A percentile compares a stretch with the other conserved stretches of the same genome.
Evolutionary conservation across 2,113 vertebrate genomes (phyloP).

Genomic region (Oenanthe melanoleuca): DNA sequence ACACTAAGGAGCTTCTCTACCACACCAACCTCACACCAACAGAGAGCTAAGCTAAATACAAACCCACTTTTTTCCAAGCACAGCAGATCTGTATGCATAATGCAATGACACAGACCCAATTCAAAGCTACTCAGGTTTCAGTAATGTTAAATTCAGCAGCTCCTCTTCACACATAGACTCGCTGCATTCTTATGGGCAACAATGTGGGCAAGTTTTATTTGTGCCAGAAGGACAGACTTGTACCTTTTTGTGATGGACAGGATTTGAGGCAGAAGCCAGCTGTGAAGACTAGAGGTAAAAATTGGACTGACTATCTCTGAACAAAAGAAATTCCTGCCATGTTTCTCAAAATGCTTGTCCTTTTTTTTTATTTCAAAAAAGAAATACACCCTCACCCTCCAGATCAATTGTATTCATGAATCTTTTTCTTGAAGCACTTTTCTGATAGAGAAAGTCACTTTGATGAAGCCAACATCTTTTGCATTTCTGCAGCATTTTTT

Average conservation of each 20-base stretch:
- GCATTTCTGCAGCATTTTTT: conserved; percentile 4
- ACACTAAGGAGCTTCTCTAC: neutral
- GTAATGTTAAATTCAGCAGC: neutral
- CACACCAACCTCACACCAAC: neutral
- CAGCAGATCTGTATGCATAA: neutral
- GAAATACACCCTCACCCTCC: neutral
- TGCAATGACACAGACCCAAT: neutral
- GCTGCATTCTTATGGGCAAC: neutral
- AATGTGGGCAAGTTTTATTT: neutral
- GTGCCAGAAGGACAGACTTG: neutral
- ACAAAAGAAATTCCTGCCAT: neutral
- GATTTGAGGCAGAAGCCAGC: neutral
- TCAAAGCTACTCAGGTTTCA: neutral
- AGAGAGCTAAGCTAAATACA: neutral
- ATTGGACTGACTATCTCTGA: neutral
- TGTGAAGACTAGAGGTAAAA: neutral
- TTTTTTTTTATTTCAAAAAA: neutral
- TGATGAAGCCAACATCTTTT: conserved; percentile 18
- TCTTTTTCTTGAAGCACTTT: neutral
- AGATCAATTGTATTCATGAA: neutral
- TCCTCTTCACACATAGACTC: neutral
- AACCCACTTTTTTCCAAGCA: neutral
- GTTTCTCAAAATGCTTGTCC: neutral
- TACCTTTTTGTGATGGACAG: neutral
- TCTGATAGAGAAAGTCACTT: neutral